A percentile compares a stretch with the other conserved stretches of the same genome.
Conservation (phyloP, 1,140 invertebrate species). For the Lepidurus apus region DNA sequence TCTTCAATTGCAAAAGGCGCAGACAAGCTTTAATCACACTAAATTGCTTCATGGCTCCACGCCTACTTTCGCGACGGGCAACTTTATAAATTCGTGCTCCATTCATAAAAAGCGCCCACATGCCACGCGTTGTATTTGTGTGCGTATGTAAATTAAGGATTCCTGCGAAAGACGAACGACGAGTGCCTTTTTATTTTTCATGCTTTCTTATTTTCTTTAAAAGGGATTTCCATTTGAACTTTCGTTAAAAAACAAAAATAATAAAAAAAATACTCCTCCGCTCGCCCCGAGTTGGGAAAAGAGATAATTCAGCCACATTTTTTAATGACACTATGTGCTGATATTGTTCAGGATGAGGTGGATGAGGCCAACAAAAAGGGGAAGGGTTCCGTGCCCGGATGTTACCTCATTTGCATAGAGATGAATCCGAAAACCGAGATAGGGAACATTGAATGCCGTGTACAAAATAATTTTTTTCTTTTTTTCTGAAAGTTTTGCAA, state of each 20-base stretch:
- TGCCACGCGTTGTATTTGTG: conserved; percentile 17
- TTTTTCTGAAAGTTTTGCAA: too few relatives aligned
- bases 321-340: background rate
- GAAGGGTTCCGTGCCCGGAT: background rate
- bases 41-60: background rate
- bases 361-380: background rate
- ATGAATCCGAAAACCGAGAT: background rate
- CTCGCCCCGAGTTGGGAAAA: background rate
- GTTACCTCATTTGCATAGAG: conserved; percentile 9
- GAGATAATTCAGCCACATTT: background rate
- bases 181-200: background rate
- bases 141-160: conserved; percentile 15
- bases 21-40: conserved; percentile 12
- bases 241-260: background rate
- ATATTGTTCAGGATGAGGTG: background rate
- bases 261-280: background rate
- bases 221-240: background rate
- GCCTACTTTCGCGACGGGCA: background rate
- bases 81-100: background rate
- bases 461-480: background rate
- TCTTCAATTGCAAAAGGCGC: background rate
- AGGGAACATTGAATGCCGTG: background rate
- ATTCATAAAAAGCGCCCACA: conserved; percentile 18
- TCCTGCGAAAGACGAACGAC: background rate
- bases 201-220: background rate